Percentiles rank a stretch among this genome's conserved stretches.
phyloP scores from a whole-genome alignment of 2,797 vertebrate genomes.

The Acanthiza pusilla region DNA sequence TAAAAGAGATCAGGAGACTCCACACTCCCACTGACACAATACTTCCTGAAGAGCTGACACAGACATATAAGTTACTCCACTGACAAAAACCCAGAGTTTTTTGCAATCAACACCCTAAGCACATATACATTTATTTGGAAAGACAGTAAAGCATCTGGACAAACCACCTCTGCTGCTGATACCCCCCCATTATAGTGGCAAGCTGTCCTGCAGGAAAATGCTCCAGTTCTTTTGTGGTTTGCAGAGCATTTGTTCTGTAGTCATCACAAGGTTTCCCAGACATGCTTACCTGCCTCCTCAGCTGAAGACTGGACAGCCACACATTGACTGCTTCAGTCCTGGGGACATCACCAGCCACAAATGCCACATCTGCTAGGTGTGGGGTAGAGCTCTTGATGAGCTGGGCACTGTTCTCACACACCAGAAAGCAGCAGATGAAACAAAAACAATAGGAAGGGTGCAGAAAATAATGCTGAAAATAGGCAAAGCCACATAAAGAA shows the following conservation, averaged over 20 bases:
- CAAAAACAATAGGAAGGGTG: background rate
- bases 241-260: background rate
- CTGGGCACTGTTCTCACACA: background rate
- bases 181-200: background rate
- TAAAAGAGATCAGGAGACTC: constrained; percentile 1
- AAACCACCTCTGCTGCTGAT: background rate
- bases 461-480: background rate
- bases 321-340: background rate
- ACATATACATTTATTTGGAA: background rate
- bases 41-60: background rate
- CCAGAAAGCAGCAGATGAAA: background rate
- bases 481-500: background rate
- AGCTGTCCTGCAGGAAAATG: background rate
- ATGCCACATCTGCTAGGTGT: background rate
- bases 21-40: background rate
- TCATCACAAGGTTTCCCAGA: background rate
- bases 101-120: background rate
- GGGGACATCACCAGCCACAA: background rate
- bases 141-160: background rate
- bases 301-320: background rate
- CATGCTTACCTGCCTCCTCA: background rate
- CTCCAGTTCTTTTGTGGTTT: background rate
- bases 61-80: background rate
- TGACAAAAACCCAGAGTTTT: background rate
- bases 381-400: background rate